Evolutionary conservation across 2,888 invertebrate species (phyloP), one percentile per base, ranked within the genome.

Genomic region (Callyntrura sp.): DNA sequence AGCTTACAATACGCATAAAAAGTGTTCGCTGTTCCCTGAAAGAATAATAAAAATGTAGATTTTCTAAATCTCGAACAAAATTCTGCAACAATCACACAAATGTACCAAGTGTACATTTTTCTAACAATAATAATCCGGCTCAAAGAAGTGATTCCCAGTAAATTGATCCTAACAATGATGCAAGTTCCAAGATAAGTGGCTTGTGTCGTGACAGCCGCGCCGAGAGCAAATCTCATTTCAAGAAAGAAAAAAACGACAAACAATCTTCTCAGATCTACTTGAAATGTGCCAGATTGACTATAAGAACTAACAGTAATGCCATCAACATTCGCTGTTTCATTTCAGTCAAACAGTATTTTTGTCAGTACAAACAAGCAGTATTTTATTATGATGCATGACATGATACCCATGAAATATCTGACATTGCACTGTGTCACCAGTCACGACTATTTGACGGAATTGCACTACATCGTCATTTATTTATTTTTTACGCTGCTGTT

Each of bases 401-500:
- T n/a, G n/a, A n/a, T n/a, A n/a, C n/a, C n/a, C n/a, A n/a, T n/a
- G n/a, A n/a, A n/a, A n/a, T n/a, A n/a, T n/a, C n/a, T n/a, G n/a
- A n/a, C n/a, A n/a, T n/a, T n/a, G n/a, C n/a, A n/a, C n/a, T n/a
- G n/a, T n/a, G n/a, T n/a, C n/a, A n/a, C n/a, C n/a, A n/a, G 14
- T 6, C 11, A 76, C 28, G 14, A 5, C 1, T 76, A 14, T 48
- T 12, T 76, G 70, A 43, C 17, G n/a, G 43, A 43, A 11, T 20
- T n/a, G 70, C 11, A 28, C 4, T 43, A 17, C 12, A 35, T 70
- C 48, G 73, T 48, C 73, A 73, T 73, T 73, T 45, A 73, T 48
- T 73, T 73, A 48, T 48, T n/a, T n/a, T n/a, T 73, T 73, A 28
- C 73, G 20, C 8, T 79, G 79, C 17, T 57, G 57, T n/a, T n/a